These are phyloP conservation scores for Sander lucioperca DNA, from an alignment of 2,113 vertebrate genomes.

Conservation along the genomic window DNA sequence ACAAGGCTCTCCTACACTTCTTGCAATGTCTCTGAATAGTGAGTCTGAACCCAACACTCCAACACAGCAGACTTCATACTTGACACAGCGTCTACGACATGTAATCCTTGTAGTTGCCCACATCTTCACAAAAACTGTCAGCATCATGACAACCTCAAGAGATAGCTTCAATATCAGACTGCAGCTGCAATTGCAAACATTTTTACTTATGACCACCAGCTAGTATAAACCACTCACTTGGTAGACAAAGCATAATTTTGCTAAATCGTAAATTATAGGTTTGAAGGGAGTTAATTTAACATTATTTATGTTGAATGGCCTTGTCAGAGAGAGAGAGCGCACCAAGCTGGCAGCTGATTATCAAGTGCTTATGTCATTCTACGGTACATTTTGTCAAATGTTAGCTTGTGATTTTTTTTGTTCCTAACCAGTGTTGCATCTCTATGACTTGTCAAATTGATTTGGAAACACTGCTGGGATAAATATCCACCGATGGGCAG, in stretches of 20 bases:
- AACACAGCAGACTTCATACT: neutral
- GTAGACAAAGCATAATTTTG: neutral
- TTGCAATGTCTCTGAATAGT: neutral
- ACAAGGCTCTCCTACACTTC: neutral
- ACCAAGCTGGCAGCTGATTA: neutral
- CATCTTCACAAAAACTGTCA: neutral
- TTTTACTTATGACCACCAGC: neutral
- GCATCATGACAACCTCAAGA: neutral
- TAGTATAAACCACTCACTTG: neutral
- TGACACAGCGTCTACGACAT: neutral
- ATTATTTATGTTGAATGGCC: neutral
- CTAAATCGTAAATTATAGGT: neutral
- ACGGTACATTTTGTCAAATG: neutral
- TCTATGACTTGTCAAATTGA: neutral
- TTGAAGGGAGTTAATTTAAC: neutral
- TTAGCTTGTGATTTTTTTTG: neutral
- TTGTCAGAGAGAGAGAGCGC: no score
- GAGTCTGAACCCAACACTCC: neutral
- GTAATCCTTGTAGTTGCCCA: neutral
- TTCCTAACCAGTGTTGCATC: neutral
- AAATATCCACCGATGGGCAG: constrained; percentile 24
- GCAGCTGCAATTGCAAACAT: neutral
- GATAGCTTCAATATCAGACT: neutral
- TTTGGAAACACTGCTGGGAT: neutral
- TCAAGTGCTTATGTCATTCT: neutral